Evolutionary conservation across 2,888 invertebrate species (phyloP).

Genomic region (Chrysodeixis includens): DNA sequence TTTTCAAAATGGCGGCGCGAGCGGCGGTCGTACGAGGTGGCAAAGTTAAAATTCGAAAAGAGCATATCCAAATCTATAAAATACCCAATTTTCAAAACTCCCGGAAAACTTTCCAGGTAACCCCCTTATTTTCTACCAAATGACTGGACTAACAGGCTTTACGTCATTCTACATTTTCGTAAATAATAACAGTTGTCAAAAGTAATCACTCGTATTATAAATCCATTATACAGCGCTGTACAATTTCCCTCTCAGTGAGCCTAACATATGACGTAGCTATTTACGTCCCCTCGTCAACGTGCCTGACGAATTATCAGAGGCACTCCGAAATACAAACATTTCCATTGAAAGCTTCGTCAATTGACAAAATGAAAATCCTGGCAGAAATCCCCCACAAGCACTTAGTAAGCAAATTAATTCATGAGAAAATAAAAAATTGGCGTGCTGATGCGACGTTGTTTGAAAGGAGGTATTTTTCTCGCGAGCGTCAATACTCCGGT

Average conservation of each 20-base stretch:
- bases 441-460: conserved; percentile 67
- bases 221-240: conserved; percentile 33
- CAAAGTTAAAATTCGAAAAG: too few species aligned
- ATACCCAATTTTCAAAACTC: too few species aligned
- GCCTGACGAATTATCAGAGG: conserved; percentile 61
- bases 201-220: conserved; percentile 36
- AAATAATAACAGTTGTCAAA: conserved; percentile 17
- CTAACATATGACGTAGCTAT: conserved; percentile 56
- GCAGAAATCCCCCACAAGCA: conserved; percentile 71
- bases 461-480: conserved; percentile 77
- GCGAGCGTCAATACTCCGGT: conserved; percentile 69
- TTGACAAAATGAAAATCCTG: conserved; percentile 71
- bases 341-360: conserved; percentile 69
- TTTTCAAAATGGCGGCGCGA: too few species aligned
- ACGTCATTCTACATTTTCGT: neutral
- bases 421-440: conserved; percentile 71
- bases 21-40: too few species aligned
- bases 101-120: too few species aligned
- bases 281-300: conserved; percentile 51
- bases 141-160: too few species aligned
- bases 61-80: too few species aligned
- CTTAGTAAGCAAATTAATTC: conserved; percentile 83
- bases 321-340: conserved; percentile 71
- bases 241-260: conserved; percentile 38
- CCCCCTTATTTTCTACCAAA: too few species aligned